Conservation (phyloP, 2,797 vertebrate genomes). For the Malurus splendens region DNA sequence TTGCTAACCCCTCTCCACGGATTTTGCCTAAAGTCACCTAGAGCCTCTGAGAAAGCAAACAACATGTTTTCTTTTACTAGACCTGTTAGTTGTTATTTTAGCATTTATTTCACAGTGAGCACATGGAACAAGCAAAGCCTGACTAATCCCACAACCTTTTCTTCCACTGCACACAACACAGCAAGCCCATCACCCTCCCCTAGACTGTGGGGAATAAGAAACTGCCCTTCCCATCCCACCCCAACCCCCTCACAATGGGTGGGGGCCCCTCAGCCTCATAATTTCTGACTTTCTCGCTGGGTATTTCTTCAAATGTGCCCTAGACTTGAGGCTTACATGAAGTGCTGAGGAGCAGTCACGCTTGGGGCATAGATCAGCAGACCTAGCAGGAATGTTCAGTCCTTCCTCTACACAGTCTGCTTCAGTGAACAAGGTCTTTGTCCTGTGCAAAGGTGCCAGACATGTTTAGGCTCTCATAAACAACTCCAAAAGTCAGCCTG, state of each 20-base stretch:
- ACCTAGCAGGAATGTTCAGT: background rate
- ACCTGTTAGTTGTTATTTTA: background rate
- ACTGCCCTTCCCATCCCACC: background rate
- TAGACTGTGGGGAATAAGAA: background rate
- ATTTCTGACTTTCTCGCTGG: background rate
- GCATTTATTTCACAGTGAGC: background rate
- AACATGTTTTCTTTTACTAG: background rate
- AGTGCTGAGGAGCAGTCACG: background rate
- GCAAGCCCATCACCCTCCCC: background rate
- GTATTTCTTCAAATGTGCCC: background rate
- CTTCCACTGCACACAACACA: background rate
- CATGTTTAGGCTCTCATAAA: background rate
- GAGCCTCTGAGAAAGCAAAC: background rate
- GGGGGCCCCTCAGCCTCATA: background rate
- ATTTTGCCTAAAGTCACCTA: background rate
- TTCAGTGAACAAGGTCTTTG: slow-evolving; percentile 18
- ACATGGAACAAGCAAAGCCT: background rate
- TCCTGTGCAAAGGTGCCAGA: background rate
- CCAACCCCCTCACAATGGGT: background rate
- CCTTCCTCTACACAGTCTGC: background rate
- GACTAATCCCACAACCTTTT: background rate
- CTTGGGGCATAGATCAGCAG: background rate
- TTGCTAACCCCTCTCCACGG: background rate
- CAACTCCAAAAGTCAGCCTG: background rate
- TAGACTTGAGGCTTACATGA: background rate